Base-by-base conservation (phyloP, 2,113 vertebrate genomes). In the Oncorhynchus tshawytscha region DNA sequence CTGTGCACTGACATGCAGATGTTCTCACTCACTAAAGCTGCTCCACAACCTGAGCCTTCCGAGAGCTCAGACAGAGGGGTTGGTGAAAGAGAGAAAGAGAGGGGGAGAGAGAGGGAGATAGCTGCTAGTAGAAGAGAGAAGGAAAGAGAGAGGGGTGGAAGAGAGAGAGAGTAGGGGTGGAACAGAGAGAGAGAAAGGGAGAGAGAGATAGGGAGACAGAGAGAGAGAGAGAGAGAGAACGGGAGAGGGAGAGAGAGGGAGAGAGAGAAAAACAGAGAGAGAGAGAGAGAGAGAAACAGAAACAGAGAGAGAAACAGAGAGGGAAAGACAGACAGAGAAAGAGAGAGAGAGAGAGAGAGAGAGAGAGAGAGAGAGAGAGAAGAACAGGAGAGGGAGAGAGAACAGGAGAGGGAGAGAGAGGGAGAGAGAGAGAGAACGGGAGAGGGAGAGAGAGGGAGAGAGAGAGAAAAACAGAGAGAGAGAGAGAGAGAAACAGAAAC, bases 21-120 rank as follows among this genome's bases (percentile, higher is more conserved):
- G 74, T 81, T 76, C 82, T 74, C 51, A 68, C n/a, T 62, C 59
- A 62, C 69, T 73, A 88, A 84, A 84, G 79, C 80, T 72, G 74
- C n/a, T 45, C 48, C 49, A 71, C 49, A 20, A 13, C n/a, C n/a
- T 8, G 20, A 62, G 20, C 59, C 59, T 54, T 71, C 70, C 49
- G 48, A 57, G 25, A 71, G 78, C 20, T 34, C 29, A n/a, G 9
- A 25, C 16, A 34, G 54, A 66, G 9, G 25, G 64, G 25, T 22
- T 25, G 64, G 25, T 7, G 11, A 25, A 15, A 71, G n/a, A 71
- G 70, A 25, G 9, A 25, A 13, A 71, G 6, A 13, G 48, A 1
- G 13, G 48, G 69, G 13, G 9, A 54, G 6, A 5, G 48, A 3
- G 13, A 24, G 69, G 45, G 9, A 1, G 51, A 2, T 67, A 27